Percentiles rank a stretch among this genome's conserved stretches.
These are phyloP conservation scores for Malurus melanocephalus DNA, from an alignment of 2,113 vertebrate genomes.

Conservation along the genomic window DNA sequence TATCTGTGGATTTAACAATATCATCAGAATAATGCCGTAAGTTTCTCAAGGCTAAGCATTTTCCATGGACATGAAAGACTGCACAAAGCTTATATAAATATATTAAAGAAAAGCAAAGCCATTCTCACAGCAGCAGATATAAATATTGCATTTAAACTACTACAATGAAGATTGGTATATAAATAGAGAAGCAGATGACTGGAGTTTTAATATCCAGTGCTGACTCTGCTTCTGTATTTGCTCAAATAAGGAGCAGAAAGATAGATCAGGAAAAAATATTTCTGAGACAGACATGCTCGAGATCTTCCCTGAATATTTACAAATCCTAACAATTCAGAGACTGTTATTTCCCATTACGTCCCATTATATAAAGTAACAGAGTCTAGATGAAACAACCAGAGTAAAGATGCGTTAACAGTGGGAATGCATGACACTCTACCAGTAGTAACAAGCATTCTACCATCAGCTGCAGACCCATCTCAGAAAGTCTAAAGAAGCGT, in stretches of 20 bases:
- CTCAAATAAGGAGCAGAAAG: background rate
- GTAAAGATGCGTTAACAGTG: background rate
- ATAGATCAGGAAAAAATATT: background rate
- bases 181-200: background rate
- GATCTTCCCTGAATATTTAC: background rate
- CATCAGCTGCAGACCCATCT: background rate
- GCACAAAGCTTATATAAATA: background rate
- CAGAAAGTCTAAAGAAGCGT: background rate
- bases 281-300: background rate
- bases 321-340: background rate
- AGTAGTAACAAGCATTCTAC: background rate
- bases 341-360: background rate
- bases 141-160: background rate
- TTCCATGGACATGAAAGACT: background rate
- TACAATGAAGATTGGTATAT: background rate
- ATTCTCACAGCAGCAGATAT: background rate
- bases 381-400: background rate
- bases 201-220: background rate
- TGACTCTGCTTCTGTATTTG: background rate
- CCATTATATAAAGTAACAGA: background rate
- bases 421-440: background rate
- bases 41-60: background rate
- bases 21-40: background rate
- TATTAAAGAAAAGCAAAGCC: background rate
- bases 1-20: background rate